Percentiles rank a stretch among this genome's conserved stretches.
phyloP scores from a whole-genome alignment of 1,140 invertebrate species.

The Chrysopa pallens region DNA sequence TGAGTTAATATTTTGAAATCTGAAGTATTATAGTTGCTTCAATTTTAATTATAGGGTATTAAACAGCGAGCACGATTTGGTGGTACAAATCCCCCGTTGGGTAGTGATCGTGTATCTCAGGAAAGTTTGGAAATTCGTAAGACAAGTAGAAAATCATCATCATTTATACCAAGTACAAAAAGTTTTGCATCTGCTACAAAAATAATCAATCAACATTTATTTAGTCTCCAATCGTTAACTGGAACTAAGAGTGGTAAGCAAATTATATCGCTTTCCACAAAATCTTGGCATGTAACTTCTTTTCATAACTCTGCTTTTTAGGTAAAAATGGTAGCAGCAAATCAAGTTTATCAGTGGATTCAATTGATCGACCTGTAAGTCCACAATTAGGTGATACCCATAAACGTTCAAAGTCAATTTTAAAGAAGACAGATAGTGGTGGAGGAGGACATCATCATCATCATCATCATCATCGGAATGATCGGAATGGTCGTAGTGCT shows the following conservation, averaged over 20 bases:
- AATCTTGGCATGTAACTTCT: slow-evolving; percentile 1
- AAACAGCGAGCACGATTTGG: slow-evolving; percentile 22
- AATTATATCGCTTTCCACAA: too few species aligned
- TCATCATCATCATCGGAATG: slow-evolving; percentile 15
- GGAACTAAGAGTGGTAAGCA: slow-evolving; percentile 27
- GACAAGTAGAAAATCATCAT: slow-evolving; percentile 17
- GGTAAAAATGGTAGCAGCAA: slow-evolving; percentile 40
- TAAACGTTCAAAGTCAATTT: slow-evolving; percentile 52
- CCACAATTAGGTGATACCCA: slow-evolving; percentile 38
- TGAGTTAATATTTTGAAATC: not conserved
- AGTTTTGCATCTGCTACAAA: slow-evolving; percentile 49
- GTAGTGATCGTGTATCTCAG: slow-evolving; percentile 22
- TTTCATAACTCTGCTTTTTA: slow-evolving; percentile 21
- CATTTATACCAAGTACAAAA: slow-evolving; percentile 36
- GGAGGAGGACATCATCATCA: slow-evolving; percentile 17
- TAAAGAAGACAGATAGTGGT: slow-evolving; percentile 49
- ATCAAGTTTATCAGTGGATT: slow-evolving; percentile 50
- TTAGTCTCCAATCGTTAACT: slow-evolving; percentile 37
- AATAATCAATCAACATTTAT: slow-evolving; percentile 57
- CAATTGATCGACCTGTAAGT: slow-evolving; percentile 40
- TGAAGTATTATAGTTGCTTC: not conserved
- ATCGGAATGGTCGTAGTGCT: slow-evolving; percentile 14
- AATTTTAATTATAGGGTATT: slow-evolving; percentile 7
- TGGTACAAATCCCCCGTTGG: slow-evolving; percentile 13
- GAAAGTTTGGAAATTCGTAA: slow-evolving; percentile 26